A percentile compares a stretch with the other conserved stretches of the same genome.
These are phyloP conservation scores for Chionomys nivalis DNA, from an alignment of 2,113 vertebrate species.

Conservation along the genomic window DNA sequence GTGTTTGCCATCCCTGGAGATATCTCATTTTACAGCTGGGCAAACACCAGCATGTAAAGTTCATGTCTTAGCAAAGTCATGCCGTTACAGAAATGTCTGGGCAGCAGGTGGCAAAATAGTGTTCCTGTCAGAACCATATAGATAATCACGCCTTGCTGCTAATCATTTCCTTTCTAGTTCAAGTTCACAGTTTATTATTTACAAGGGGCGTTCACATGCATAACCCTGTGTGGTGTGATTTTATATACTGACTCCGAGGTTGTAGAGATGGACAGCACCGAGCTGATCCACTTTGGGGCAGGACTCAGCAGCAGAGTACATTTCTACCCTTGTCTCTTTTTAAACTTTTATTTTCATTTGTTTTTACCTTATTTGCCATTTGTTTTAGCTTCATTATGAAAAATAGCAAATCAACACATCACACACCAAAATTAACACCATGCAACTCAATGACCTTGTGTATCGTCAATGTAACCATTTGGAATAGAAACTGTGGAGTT, in stretches of 20 bases:
- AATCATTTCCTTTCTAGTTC: conserved; percentile 47
- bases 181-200: background rate
- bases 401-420: background rate
- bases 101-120: conserved; percentile 80
- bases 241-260: accelerated
- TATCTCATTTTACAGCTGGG: conserved; percentile 80
- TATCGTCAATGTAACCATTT: background rate
- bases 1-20: conserved; percentile 59
- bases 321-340: background rate
- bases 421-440: background rate
- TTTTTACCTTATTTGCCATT: background rate
- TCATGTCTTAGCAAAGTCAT: conserved; percentile 67
- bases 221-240: accelerated
- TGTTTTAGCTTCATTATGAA: background rate
- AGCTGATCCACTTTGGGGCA: background rate
- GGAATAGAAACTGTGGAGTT: background rate
- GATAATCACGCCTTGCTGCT: conserved; percentile 51
- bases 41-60: conserved; percentile 76
- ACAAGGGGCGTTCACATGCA: background rate
- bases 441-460: background rate
- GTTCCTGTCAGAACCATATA: conserved; percentile 61
- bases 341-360: background rate
- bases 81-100: conserved; percentile 65
- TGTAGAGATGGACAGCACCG: accelerated
- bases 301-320: background rate